Percentiles rank a stretch among this genome's conserved stretches.
Conservation (phyloP, 2,113 vertebrate genomes). For the Physeter macrocephalus region DNA sequence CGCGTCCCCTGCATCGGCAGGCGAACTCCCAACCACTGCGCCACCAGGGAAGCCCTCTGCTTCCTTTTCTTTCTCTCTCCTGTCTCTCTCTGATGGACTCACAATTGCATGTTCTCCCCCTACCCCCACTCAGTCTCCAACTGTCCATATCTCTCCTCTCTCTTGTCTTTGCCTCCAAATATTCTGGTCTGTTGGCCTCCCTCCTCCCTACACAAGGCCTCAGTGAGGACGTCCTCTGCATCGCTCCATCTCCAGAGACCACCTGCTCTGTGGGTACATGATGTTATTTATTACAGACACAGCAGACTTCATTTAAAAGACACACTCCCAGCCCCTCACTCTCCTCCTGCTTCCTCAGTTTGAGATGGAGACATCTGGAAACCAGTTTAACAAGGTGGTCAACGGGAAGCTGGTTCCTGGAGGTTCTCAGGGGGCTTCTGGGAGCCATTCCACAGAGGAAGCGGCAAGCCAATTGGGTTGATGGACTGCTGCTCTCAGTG, state of each 20-base stretch:
- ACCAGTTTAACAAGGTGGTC: constrained; percentile 63
- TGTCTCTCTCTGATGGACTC: neutral
- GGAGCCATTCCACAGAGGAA: constrained; percentile 65
- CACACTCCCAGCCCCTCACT: neutral
- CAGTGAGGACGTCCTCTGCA: neutral
- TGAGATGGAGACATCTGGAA: constrained; percentile 70
- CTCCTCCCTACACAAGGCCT: neutral
- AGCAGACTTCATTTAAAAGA: constrained; percentile 5
- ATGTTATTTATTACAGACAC: constrained; percentile 31
- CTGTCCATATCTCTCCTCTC: neutral
- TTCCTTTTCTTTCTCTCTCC: neutral
- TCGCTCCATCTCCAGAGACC: neutral
- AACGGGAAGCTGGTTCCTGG: constrained; percentile 63
- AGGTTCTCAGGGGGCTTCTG: constrained; percentile 39
- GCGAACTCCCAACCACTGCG: too few relatives aligned
- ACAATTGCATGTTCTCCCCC: too few relatives aligned
- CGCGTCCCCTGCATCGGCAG: too few relatives aligned
- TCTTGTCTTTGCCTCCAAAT: neutral
- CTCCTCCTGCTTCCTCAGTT: constrained; percentile 19
- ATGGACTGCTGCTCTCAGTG: constrained; percentile 31
- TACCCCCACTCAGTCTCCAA: neutral
- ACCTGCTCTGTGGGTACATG: neutral
- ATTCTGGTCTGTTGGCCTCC: neutral
- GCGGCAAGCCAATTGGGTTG: constrained; percentile 39
- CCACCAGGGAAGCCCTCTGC: too few relatives aligned